Percentiles rank a stretch among this genome's conserved stretches.
Conservation (phyloP, 2,113 vertebrate genomes). For the Orcinus orca region DNA sequence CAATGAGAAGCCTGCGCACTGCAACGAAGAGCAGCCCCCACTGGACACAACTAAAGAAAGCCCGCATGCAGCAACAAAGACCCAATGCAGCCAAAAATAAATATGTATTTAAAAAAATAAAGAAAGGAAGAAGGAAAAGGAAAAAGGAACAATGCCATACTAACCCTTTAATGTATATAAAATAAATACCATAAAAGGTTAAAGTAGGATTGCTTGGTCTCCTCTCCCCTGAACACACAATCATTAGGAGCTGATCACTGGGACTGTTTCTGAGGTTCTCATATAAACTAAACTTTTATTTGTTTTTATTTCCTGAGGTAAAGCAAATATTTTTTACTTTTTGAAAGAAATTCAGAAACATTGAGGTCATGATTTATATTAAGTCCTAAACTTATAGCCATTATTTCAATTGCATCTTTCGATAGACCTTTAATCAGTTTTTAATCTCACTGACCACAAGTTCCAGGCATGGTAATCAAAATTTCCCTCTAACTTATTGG, state of each 20-base stretch:
- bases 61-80: too few species aligned
- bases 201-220: background rate
- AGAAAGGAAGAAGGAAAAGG: too few species aligned
- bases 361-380: slow-evolving; percentile 58
- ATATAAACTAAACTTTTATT: background rate
- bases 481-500: slow-evolving; percentile 42
- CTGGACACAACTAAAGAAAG: too few species aligned
- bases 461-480: slow-evolving; percentile 39
- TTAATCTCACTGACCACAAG: slow-evolving; percentile 44
- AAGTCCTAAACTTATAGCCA: slow-evolving; percentile 55
- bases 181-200: background rate
- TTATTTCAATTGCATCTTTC: slow-evolving; percentile 39
- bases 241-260: background rate
- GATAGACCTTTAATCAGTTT: slow-evolving; percentile 54
- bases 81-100: too few species aligned
- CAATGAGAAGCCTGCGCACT: too few species aligned
- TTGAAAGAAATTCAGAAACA: slow-evolving; percentile 46
- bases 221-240: background rate
- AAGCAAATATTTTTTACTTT: slow-evolving; percentile 41
- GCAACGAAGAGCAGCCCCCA: too few species aligned
- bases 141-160: background rate
- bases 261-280: background rate
- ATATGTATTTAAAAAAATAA: too few species aligned
- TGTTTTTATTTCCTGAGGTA: slow-evolving; percentile 1
- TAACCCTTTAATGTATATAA: background rate